Conservation (phyloP, 2,888 invertebrate species). For the Oligia strigilis region DNA sequence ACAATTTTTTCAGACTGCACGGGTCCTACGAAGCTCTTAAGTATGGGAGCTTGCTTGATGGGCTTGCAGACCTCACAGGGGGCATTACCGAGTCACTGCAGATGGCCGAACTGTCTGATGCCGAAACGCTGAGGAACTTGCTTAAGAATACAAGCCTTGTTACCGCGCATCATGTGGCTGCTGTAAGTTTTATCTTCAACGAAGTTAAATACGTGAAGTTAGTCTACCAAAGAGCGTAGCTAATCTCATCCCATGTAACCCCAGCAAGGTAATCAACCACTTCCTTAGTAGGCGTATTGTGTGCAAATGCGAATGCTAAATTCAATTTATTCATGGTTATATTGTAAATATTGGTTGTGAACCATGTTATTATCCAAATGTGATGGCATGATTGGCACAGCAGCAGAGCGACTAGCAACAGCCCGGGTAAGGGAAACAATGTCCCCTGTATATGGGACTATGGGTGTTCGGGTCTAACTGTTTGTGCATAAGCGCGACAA, state of each 20-base stretch:
- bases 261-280: slow-evolving; percentile 44
- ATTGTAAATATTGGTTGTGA: neutral
- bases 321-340: slow-evolving; percentile 5
- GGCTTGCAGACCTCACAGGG: slow-evolving; percentile 96
- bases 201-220: slow-evolving; percentile 34
- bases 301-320: slow-evolving; percentile 46
- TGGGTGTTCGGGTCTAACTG: neutral
- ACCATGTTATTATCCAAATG: neutral
- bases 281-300: slow-evolving; percentile 31
- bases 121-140: slow-evolving; percentile 92
- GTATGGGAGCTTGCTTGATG: slow-evolving; percentile 97
- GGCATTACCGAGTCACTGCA: slow-evolving; percentile 96
- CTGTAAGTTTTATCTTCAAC: slow-evolving; percentile 69
- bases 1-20: slow-evolving; percentile 92
- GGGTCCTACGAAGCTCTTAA: slow-evolving; percentile 98
- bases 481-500: neutral
- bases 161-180: slow-evolving; percentile 90
- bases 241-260: slow-evolving; percentile 30
- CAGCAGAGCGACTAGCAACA: neutral
- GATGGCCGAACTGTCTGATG: slow-evolving; percentile 93
- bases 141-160: slow-evolving; percentile 96
- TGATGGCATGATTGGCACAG: neutral
- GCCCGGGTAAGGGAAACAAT: neutral
- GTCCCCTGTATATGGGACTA: too few species aligned
- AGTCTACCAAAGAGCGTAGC: slow-evolving; percentile 33